Percentiles rank a stretch among this genome's conserved stretches.
These are phyloP conservation scores for Megamerina dolium DNA, from an alignment of 2,888 invertebrate species.

Conservation along the genomic window DNA sequence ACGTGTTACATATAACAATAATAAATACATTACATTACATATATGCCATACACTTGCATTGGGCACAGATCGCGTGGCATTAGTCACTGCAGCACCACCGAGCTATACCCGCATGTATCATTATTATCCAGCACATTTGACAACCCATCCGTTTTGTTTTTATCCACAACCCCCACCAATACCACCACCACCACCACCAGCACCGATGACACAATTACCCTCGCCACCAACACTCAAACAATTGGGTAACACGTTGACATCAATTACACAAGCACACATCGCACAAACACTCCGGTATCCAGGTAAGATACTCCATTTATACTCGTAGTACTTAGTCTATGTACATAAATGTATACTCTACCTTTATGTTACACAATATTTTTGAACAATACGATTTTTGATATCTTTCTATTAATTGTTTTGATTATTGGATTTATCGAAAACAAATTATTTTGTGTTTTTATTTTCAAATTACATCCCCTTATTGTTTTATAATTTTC, in stretches of 20 bases:
- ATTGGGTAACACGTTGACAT: conserved; percentile 29
- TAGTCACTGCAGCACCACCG: conserved; percentile 57
- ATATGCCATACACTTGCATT: too few species aligned
- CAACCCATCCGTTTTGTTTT: conserved; percentile 52
- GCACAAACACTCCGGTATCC: conserved; percentile 50
- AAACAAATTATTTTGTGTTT: too few species aligned
- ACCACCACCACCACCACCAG: conserved; percentile 31
- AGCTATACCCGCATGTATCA: conserved; percentile 59
- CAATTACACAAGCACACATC: conserved; percentile 45
- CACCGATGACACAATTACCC: conserved; percentile 39
- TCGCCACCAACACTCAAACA: conserved; percentile 48
- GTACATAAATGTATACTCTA: too few species aligned
- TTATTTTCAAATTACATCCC: too few species aligned
- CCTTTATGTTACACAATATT: too few species aligned
- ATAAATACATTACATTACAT: neutral
- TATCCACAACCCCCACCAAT: conserved; percentile 49
- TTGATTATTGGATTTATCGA: too few species aligned
- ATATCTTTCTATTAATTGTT: too few species aligned
- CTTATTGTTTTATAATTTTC: too few species aligned
- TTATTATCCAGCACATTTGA: conserved; percentile 55
- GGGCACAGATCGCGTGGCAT: conserved; percentile 60
- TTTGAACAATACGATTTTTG: too few species aligned
- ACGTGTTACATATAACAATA: neutral
- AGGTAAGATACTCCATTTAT: too few species aligned
- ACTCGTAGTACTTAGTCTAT: too few species aligned